phyloP scores from a whole-genome alignment of 2,113 vertebrate genomes.

The Cyanoramphus novaezelandiae region DNA sequence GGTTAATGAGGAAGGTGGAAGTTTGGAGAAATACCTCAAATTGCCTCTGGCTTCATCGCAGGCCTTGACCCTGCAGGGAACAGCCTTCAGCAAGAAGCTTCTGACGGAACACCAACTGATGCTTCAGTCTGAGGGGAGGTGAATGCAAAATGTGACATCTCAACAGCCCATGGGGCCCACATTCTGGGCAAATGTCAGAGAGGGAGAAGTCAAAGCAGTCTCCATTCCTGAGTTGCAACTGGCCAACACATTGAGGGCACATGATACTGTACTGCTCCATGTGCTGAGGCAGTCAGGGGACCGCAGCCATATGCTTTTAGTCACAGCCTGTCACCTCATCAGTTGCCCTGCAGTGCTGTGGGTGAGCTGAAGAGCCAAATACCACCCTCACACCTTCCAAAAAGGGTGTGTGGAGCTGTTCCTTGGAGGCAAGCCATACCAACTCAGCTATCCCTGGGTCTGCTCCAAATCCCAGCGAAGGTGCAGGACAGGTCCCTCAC shows the following conservation, averaged over 20 bases:
- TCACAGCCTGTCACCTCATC: background rate
- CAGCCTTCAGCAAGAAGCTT: background rate
- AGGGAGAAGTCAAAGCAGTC: background rate
- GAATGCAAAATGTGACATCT: background rate
- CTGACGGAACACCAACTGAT: background rate
- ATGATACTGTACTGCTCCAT: rapidly evolving
- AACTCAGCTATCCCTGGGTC: background rate
- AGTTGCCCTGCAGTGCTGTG: background rate
- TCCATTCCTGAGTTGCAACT: background rate
- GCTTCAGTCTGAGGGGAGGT: background rate
- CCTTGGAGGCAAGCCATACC: background rate
- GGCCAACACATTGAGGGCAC: rapidly evolving
- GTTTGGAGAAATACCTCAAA: background rate
- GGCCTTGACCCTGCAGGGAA: background rate
- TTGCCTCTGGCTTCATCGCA: background rate
- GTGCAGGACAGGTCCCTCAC: background rate
- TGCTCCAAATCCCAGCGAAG: background rate
- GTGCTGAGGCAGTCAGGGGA: background rate
- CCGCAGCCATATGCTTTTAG: background rate
- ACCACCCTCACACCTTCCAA: background rate
- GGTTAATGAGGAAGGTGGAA: background rate
- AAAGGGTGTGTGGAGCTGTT: background rate
- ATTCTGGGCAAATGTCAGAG: background rate
- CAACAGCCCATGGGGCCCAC: background rate
- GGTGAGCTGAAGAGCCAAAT: background rate